Evolutionary conservation across 92 coral and sea anemone genomes (phyloP), one percentile per base, ranked within the genome.

Genomic region (Siderastrea siderea): DNA sequence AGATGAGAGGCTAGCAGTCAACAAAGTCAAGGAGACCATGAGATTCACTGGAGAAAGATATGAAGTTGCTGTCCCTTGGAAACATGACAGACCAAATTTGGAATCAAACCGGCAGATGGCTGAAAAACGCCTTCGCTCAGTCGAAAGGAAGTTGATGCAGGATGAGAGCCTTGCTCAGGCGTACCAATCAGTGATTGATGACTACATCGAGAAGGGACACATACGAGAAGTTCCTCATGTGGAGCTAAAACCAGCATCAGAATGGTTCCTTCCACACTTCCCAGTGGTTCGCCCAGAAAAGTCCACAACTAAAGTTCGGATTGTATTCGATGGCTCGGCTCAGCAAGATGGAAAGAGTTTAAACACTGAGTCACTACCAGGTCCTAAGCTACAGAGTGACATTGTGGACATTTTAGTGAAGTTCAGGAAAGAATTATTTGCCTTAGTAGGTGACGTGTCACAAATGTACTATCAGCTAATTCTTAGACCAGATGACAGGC

Each of bases 401-500:
- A 47, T 90, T 47, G 66, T 79, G 13, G 53, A 78, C 9, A 86
- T 79, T 67, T 64, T 80, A 13, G 84, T 83, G 38, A 80, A 75
- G 47, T 83, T 83, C 63, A 51, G 81, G 54, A 66, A 83, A 63
- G 85, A 83, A 50, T 71, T 50, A 51, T 84, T 83, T 59, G 86
- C 93, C 53, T 69, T 90, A 1, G 79, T 81, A 47, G 90, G 81
- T n/a, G 81, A 90, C 77, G 68, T 90, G 50, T 70, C 82, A 47
- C 84, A 90, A 80, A 79, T 90, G 93, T 90, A 85, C 49, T 79
- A 85, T 61, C 93, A 85, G 75, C 64, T 90, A 45, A 80, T 74
- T 47, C 68, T 90, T 0, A 58, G 63, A 5, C 11, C 12, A 1
- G 78, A 90, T 38, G 91, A 90, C 87, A 75, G 77, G 52, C 69